Evolutionary conservation across 2,113 vertebrate species (phyloP).

Genomic region (Gobius niger): DNA sequence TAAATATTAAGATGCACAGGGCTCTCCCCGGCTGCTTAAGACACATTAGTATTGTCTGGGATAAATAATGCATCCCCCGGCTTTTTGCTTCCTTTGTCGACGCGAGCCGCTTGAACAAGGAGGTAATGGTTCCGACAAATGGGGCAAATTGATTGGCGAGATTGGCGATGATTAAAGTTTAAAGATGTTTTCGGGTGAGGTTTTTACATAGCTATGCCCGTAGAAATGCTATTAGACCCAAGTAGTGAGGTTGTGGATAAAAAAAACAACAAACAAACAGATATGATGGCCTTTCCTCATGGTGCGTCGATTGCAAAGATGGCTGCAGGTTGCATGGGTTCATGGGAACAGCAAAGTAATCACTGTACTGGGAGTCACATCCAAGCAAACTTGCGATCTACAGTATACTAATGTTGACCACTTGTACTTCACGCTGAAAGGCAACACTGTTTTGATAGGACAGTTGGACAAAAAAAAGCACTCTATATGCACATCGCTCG

Average conservation of each 20-base stretch:
- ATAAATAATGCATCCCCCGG: slow-evolving; percentile 65
- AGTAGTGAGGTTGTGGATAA: background rate
- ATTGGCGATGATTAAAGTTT: slow-evolving; percentile 3
- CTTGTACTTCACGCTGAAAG: too few species aligned
- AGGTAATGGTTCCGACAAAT: slow-evolving; percentile 13
- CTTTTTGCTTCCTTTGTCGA: slow-evolving; percentile 16
- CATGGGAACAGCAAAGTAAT: too few species aligned
- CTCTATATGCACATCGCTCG: background rate
- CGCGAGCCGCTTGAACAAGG: slow-evolving; percentile 4
- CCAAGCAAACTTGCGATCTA: too few species aligned
- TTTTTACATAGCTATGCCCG: background rate
- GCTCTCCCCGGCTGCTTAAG: slow-evolving; percentile 51
- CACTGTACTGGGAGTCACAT: too few species aligned
- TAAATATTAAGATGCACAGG: slow-evolving; percentile 64
- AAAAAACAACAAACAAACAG: too few species aligned
- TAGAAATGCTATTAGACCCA: background rate
- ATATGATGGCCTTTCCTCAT: too few species aligned
- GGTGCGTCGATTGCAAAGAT: too few species aligned
- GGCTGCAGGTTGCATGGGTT: too few species aligned
- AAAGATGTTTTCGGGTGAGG: slow-evolving; percentile 5
- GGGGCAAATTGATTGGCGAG: slow-evolving; percentile 12
- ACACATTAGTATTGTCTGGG: slow-evolving; percentile 50
- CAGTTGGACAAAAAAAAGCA: too few species aligned
- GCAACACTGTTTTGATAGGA: too few species aligned
- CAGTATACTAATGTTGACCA: too few species aligned